These are phyloP conservation scores for Sebastes itinus DNA, from an alignment of 2,797 vertebrate species.

Conservation along the genomic window DNA sequence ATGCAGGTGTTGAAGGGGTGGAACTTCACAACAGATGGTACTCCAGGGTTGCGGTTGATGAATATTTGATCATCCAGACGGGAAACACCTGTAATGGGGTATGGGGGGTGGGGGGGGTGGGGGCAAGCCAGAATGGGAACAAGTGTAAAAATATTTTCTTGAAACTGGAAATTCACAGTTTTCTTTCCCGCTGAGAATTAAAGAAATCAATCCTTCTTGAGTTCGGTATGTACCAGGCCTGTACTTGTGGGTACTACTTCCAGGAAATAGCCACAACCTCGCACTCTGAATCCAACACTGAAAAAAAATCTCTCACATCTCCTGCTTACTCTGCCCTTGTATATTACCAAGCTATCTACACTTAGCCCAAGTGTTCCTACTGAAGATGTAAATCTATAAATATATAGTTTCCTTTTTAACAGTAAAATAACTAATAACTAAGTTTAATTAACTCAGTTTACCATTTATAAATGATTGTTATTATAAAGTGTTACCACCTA, in stretches of 20 bases:
- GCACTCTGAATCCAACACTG: not conserved
- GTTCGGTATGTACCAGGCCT: not conserved
- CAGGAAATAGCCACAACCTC: not conserved
- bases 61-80: conserved; percentile 98
- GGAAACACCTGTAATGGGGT: conserved; percentile 84
- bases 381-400: not conserved
- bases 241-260: too few relatives aligned
- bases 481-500: too few relatives aligned
- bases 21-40: conserved; percentile 97
- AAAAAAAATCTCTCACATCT: not conserved
- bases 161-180: not conserved
- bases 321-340: not conserved
- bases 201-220: not conserved
- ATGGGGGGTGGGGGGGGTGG: not conserved
- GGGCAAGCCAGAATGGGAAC: not conserved
- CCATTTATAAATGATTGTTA: too few relatives aligned
- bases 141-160: not conserved
- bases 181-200: not conserved
- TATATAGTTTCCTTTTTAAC: not conserved
- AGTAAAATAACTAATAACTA: too few relatives aligned
- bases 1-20: conserved; percentile 97
- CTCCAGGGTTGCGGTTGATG: conserved; percentile 96
- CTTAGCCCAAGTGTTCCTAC: not conserved
- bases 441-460: too few relatives aligned
- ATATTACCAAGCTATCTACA: not conserved